Conservation (phyloP, 2,797 vertebrate species). For the Oreortyx pictus region DNA sequence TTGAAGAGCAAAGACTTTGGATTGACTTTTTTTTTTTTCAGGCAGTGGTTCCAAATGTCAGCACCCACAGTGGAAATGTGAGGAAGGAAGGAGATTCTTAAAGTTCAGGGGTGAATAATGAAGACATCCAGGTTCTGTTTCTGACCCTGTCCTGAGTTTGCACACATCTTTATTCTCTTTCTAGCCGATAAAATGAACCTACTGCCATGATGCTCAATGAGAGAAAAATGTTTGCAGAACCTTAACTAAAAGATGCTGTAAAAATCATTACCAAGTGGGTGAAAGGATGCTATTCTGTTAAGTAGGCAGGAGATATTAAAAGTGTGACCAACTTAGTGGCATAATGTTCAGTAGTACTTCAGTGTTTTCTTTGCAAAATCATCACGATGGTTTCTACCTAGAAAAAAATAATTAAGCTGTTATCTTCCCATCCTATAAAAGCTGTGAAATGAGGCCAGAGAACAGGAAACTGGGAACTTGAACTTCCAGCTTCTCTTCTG, state of each 20-base stretch:
- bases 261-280: not conserved
- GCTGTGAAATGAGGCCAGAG: slow-evolving; percentile 11
- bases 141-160: not conserved
- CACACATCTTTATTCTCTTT: not conserved
- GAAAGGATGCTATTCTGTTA: not conserved
- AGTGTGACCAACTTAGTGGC: not conserved
- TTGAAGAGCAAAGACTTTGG: not conserved
- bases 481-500: slow-evolving; percentile 51
- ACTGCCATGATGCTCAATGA: not conserved
- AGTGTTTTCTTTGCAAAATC: not conserved
- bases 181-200: not conserved
- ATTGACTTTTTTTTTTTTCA: not conserved
- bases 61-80: not conserved
- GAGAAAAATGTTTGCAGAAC: not conserved
- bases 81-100: not conserved
- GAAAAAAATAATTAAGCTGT: not conserved
- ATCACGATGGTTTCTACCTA: not conserved
- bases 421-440: not conserved
- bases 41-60: not conserved
- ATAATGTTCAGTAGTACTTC: not conserved
- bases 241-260: not conserved
- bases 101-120: not conserved
- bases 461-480: slow-evolving; percentile 1
- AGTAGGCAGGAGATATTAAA: not conserved
- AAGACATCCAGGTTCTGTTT: not conserved